phyloP scores from a whole-genome alignment of 1,140 invertebrate genomes.

The Dendroctonus valens region DNA sequence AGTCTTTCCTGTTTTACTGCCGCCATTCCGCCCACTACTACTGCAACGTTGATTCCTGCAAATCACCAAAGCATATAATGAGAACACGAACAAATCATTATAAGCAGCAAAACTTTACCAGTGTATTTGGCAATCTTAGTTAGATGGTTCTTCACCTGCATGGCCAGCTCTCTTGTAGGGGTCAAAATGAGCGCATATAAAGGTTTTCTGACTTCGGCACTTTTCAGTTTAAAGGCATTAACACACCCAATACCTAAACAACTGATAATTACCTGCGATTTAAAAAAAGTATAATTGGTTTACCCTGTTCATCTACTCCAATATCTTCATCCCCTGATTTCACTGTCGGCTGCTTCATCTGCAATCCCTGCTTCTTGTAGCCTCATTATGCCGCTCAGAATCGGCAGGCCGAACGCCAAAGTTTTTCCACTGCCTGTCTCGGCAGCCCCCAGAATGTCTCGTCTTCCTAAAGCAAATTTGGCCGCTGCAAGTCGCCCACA shows the following conservation, averaged over 20 bases:
- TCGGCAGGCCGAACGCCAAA: conserved; percentile 93
- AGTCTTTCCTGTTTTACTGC: conserved; percentile 89
- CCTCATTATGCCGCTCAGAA: conserved; percentile 79
- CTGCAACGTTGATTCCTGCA: conserved; percentile 63
- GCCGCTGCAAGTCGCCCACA: not conserved
- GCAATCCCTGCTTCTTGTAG: conserved; percentile 55
- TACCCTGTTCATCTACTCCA: not conserved
- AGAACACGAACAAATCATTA: not conserved
- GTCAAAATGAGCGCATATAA: conserved; percentile 85
- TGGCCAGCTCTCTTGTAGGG: conserved; percentile 92
- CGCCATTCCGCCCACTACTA: conserved; percentile 87
- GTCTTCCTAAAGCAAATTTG: conserved; percentile 54
- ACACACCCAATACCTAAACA: conserved; percentile 58
- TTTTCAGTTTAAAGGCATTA: conserved; percentile 62
- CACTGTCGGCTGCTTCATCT: conserved; percentile 47
- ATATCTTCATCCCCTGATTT: conserved; percentile 38
- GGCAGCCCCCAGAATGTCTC: conserved; percentile 92
- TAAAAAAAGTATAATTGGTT: no score
- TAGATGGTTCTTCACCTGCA: conserved; percentile 90
- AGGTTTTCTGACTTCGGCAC: conserved; percentile 51
- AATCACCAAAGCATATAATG: conserved; percentile 8
- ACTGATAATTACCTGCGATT: no score
- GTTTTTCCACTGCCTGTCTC: conserved; percentile 99
- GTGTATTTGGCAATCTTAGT: conserved; percentile 79
- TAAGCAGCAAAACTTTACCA: conserved; percentile 47